Percentiles rank a stretch among this genome's conserved stretches.
These are phyloP conservation scores for Pterocles orientalis DNA, from an alignment of 2,113 vertebrate genomes.

Conservation along the genomic window DNA sequence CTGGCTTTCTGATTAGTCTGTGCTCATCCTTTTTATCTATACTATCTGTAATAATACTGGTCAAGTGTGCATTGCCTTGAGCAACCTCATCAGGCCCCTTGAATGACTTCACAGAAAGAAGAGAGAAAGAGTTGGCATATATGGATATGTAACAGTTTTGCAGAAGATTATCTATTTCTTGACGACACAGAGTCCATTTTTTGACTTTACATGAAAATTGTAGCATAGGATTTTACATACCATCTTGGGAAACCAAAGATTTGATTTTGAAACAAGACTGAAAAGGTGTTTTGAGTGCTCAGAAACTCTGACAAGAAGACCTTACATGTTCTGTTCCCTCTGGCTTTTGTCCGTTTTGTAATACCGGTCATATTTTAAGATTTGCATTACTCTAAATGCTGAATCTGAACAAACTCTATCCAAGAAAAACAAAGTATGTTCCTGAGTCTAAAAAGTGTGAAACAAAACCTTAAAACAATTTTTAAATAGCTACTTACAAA, in stretches of 20 bases:
- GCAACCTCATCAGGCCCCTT: neutral
- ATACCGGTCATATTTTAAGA: neutral
- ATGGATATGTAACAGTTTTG: neutral
- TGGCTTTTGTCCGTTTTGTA: neutral
- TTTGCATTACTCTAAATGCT: neutral
- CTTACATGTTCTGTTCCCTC: neutral
- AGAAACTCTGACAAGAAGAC: neutral
- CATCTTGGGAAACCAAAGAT: neutral
- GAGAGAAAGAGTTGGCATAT: neutral
- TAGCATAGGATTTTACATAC: neutral
- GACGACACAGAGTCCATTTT: neutral
- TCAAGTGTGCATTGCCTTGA: neutral
- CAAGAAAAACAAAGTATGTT: conserved; percentile 34
- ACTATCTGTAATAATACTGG: neutral
- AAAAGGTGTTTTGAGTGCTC: neutral
- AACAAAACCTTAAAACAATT: conserved; percentile 15
- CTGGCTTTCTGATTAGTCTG: neutral
- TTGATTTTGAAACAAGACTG: neutral
- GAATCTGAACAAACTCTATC: neutral
- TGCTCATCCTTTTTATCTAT: neutral
- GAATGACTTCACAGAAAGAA: neutral
- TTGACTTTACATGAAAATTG: neutral
- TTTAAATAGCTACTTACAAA: neutral
- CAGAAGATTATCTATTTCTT: neutral
- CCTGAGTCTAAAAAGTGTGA: neutral